phyloP scores from a whole-genome alignment of 2,797 vertebrate species.

The Uromys caudimaculatus region DNA sequence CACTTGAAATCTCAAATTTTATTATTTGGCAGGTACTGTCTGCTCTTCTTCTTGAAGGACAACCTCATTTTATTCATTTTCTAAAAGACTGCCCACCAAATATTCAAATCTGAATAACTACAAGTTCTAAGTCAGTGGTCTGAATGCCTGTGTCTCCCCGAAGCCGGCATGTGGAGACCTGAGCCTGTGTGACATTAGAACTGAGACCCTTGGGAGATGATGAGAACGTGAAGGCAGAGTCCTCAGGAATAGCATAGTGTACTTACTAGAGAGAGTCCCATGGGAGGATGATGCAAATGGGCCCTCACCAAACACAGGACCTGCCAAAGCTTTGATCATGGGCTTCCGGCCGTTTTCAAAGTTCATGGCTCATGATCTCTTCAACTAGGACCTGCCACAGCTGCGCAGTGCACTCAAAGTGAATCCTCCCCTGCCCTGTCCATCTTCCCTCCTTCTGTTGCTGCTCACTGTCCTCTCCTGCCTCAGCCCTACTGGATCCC shows the following conservation, averaged over 20 bases:
- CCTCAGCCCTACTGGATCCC: not conserved
- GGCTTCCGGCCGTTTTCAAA: not conserved
- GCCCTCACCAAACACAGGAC: not conserved
- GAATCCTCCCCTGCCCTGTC: rapidly evolving
- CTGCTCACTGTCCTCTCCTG: not conserved
- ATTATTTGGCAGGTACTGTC: not conserved
- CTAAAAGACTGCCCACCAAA: not conserved
- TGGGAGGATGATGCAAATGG: not conserved
- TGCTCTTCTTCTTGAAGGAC: not conserved
- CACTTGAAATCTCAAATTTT: not conserved
- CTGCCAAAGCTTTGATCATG: not conserved
- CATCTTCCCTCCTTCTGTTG: rapidly evolving
- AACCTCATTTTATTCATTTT: conserved; percentile 10
- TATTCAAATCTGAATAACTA: not conserved
- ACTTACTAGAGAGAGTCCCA: not conserved
- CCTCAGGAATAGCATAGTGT: too few relatives aligned
- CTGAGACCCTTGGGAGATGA: too few relatives aligned
- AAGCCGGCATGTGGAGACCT: not conserved
- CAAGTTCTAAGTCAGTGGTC: not conserved
- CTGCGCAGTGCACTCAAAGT: not conserved
- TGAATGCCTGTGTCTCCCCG: not conserved
- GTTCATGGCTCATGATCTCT: not conserved
- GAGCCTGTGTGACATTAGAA: not conserved
- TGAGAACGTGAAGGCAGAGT: not conserved
- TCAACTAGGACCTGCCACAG: not conserved